phyloP scores from a whole-genome alignment of 2,888 invertebrate species.

The Drymonia ruficornis region DNA sequence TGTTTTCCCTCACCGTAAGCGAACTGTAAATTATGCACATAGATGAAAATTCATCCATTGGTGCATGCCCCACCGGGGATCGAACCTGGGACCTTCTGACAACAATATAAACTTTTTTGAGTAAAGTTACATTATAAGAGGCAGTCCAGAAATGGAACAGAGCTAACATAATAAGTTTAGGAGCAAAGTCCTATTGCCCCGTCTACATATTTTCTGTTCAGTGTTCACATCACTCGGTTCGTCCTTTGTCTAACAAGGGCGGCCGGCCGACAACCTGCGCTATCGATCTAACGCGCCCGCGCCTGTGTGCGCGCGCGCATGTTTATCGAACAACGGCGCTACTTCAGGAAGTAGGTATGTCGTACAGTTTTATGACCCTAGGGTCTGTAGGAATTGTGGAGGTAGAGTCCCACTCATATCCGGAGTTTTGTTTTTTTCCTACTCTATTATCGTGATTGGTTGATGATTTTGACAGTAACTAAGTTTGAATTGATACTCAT shows the following conservation, averaged over 20 bases:
- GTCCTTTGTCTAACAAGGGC: slow-evolving; percentile 84
- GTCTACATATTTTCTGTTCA: not conserved
- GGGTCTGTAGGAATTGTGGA: not conserved
- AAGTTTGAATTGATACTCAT: no score
- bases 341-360: slow-evolving; percentile 10
- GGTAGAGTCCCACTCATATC: not conserved
- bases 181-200: not conserved
- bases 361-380: slow-evolving; percentile 1
- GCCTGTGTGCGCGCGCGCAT: slow-evolving; percentile 24
- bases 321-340: slow-evolving; percentile 5
- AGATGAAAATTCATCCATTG: no score
- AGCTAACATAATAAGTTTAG: not conserved
- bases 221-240: slow-evolving; percentile 47
- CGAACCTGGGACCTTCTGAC: no score
- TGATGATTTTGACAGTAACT: no score
- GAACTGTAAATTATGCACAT: no score
- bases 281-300: slow-evolving; percentile 71
- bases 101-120: no score
- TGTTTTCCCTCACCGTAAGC: no score
- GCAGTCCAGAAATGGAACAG: no score
- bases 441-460: no score
- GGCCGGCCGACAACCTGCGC: slow-evolving; percentile 74
- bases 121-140: no score
- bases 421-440: no score
- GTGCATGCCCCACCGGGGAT: no score